Evolutionary conservation across 37 sponge, comb jelly and placozoan genomes (phyloP).

Genomic region (Chondrosia reniformis): DNA sequence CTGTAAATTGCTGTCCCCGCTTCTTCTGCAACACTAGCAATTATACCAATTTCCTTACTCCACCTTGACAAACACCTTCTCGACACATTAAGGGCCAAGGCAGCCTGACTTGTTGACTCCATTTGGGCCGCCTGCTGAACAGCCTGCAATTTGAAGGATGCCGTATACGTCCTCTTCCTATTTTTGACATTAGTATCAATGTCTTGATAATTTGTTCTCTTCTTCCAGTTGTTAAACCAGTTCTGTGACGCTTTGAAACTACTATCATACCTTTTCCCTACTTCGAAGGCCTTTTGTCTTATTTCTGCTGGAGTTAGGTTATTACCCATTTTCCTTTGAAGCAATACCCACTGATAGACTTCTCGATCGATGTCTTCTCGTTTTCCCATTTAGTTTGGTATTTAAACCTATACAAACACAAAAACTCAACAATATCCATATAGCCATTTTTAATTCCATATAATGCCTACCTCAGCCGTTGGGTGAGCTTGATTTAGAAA

Average conservation of each 20-base stretch:
- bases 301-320: slow-evolving; percentile 59
- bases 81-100: slow-evolving; percentile 72
- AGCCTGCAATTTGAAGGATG: slow-evolving; percentile 77
- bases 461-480: not conserved
- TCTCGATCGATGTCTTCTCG: slow-evolving; percentile 60
- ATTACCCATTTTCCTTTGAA: slow-evolving; percentile 47
- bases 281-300: slow-evolving; percentile 74
- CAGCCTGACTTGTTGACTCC: slow-evolving; percentile 74
- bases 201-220: slow-evolving; percentile 52
- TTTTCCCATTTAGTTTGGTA: not conserved
- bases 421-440: not conserved
- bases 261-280: slow-evolving; percentile 62
- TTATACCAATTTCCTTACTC: slow-evolving; percentile 73
- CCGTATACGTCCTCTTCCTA: slow-evolving; percentile 70
- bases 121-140: slow-evolving; percentile 60
- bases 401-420: not conserved
- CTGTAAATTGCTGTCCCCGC: slow-evolving; percentile 69
- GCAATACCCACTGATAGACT: slow-evolving; percentile 68
- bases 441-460: not conserved
- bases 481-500: slow-evolving; percentile 8
- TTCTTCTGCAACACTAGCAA: slow-evolving; percentile 69
- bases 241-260: slow-evolving; percentile 83
- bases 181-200: slow-evolving; percentile 63
- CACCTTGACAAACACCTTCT: slow-evolving; percentile 73
- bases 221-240: slow-evolving; percentile 88